Conservation (phyloP, 1,140 invertebrate genomes). For the Tetramorium alpestre region DNA sequence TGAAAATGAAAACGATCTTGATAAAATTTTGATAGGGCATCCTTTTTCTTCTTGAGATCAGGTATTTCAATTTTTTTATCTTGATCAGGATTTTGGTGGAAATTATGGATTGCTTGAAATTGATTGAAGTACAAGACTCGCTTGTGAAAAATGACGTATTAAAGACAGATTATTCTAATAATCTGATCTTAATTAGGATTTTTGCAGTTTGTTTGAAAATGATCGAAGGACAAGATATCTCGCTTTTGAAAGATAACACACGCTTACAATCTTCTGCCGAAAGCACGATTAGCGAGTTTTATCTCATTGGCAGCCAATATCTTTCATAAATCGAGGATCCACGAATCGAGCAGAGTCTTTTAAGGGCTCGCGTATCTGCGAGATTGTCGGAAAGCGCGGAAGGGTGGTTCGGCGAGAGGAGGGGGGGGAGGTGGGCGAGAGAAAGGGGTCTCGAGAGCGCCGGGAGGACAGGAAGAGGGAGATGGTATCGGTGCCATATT, state of each 20-base stretch:
- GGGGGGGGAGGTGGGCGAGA: constrained; percentile 58
- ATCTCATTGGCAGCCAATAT: constrained; percentile 26
- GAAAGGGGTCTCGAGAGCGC: constrained; percentile 82
- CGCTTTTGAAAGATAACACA: background rate
- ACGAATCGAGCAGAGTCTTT: constrained; percentile 43
- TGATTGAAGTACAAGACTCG: background rate
- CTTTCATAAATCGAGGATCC: constrained; percentile 50
- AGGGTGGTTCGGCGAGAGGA: constrained; percentile 28
- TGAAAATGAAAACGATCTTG: background rate
- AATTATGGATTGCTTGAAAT: background rate
- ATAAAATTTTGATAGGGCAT: background rate
- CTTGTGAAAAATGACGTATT: background rate
- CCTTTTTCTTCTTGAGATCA: background rate
- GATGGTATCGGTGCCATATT: constrained; percentile 84
- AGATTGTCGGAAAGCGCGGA: constrained; percentile 29
- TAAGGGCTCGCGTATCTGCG: constrained; percentile 54
- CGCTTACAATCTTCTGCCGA: background rate
- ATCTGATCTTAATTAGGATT: background rate
- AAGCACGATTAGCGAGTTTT: constrained; percentile 31
- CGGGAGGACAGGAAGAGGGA: constrained; percentile 71
- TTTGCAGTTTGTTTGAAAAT: background rate
- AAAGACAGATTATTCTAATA: no score
- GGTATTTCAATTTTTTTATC: background rate
- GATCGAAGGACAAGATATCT: background rate
- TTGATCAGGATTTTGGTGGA: background rate